Conservation (phyloP, 2,797 vertebrate genomes). For the Crocidura indochinensis region DNA sequence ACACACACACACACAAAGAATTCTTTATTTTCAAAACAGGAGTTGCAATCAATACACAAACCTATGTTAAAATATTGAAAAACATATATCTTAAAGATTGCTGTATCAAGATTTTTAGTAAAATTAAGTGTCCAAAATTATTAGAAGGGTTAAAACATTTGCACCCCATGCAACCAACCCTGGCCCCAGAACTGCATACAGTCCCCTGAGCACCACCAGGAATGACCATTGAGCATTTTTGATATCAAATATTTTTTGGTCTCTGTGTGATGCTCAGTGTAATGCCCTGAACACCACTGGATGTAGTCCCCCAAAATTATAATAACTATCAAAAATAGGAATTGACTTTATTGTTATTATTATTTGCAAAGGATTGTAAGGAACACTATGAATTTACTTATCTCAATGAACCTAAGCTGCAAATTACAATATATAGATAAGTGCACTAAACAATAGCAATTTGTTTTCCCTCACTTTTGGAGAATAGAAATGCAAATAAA, state of each 20-base stretch:
- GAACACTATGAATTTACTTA: not conserved
- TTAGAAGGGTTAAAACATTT: no score
- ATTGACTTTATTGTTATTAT: not conserved
- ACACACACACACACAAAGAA: no score
- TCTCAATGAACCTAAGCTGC: not conserved
- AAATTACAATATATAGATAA: not conserved
- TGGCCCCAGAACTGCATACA: no score
- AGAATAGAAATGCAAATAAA: not conserved
- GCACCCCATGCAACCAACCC: no score
- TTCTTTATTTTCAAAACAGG: not conserved
- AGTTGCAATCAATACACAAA: constrained; percentile 6
- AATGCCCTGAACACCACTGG: no score
- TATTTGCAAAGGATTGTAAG: not conserved
- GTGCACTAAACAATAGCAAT: not conserved
- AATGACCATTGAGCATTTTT: no score
- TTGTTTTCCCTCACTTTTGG: not conserved
- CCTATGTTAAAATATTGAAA: constrained; percentile 1
- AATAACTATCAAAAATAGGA: not conserved
- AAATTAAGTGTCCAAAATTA: not conserved
- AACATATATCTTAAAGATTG: not conserved
- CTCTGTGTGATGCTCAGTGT: no score
- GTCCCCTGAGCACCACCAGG: no score
- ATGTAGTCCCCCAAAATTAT: not conserved
- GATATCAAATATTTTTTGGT: no score
- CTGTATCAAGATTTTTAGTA: not conserved